Percentiles rank a stretch among this genome's conserved stretches.
Conservation (phyloP, 2,888 invertebrate species). For the Lasioglossum marginatum region DNA sequence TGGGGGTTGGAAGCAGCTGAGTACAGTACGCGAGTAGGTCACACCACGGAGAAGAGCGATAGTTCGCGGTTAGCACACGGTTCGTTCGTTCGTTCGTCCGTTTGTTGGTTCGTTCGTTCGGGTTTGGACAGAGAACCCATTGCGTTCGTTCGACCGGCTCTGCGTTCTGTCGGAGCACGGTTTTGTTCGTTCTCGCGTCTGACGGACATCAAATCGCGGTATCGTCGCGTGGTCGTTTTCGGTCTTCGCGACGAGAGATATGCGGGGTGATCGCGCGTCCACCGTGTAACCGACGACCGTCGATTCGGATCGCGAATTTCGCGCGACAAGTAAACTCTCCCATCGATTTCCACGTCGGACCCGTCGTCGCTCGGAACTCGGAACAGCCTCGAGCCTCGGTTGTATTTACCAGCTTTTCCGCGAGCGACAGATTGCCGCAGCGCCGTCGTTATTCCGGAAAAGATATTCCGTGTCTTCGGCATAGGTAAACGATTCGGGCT, state of each 20-base stretch:
- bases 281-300: slow-evolving; percentile 1
- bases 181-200: not conserved
- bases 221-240: slow-evolving; percentile 7
- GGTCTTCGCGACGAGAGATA: not conserved
- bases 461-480: slow-evolving; percentile 17
- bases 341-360: not conserved
- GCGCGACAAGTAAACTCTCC: not conserved
- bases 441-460: not conserved
- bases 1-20: slow-evolving; percentile 82
- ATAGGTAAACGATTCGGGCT: slow-evolving; percentile 3
- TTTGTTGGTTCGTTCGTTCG: slow-evolving; percentile 72
- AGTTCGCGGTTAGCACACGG: slow-evolving; percentile 80
- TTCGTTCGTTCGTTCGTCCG: slow-evolving; percentile 74
- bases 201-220: not conserved
- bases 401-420: not conserved
- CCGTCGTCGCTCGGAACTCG: not conserved
- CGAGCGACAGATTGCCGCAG: slow-evolving; percentile 8
- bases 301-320: slow-evolving; percentile 15
- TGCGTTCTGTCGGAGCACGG: not conserved
- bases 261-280: slow-evolving; percentile 26
- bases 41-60: slow-evolving; percentile 80
- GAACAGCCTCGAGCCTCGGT: not conserved
- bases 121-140: slow-evolving; percentile 48
- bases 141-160: slow-evolving; percentile 33
- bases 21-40: slow-evolving; percentile 83